phyloP scores from a whole-genome alignment of 2,888 invertebrate species.

The Mythimna loreyi region DNA sequence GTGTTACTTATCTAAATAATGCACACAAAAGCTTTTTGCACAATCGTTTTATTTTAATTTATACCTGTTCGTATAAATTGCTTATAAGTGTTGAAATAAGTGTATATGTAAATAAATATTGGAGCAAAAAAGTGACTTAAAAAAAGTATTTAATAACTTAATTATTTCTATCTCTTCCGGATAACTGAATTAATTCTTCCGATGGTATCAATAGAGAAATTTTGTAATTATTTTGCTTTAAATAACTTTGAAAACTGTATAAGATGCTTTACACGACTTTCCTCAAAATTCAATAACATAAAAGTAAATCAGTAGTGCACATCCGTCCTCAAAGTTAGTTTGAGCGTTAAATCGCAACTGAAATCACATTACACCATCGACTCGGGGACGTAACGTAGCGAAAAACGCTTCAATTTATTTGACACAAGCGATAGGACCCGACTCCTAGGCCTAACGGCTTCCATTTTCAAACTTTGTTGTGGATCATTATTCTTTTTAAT shows the following conservation, averaged over 20 bases:
- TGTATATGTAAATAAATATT: too few species aligned
- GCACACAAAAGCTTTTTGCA: too few species aligned
- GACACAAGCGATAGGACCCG: conserved; percentile 61
- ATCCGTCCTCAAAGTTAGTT: conserved; percentile 61
- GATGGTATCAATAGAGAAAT: neutral
- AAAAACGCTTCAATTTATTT: conserved; percentile 70
- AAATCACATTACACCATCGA: conserved; percentile 68
- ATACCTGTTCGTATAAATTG: too few species aligned
- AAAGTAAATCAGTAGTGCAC: conserved; percentile 34
- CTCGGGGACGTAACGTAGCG: conserved; percentile 50
- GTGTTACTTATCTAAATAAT: too few species aligned
- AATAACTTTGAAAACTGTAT: neutral
- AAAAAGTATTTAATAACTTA: too few species aligned
- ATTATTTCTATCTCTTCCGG: too few species aligned
- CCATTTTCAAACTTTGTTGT: conserved; percentile 43
- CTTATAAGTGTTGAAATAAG: too few species aligned
- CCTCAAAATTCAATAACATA: neutral
- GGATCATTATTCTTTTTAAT: conserved; percentile 48
- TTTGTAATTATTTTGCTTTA: neutral
- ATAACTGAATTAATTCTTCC: neutral
- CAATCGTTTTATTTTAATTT: too few species aligned
- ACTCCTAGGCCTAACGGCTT: conserved; percentile 31
- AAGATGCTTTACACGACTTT: neutral
- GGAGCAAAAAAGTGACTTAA: too few species aligned
- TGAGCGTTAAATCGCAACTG: conserved; percentile 69